Evolutionary conservation across 2,888 invertebrate species (phyloP).

Genomic region (Perithous albicinctus): DNA sequence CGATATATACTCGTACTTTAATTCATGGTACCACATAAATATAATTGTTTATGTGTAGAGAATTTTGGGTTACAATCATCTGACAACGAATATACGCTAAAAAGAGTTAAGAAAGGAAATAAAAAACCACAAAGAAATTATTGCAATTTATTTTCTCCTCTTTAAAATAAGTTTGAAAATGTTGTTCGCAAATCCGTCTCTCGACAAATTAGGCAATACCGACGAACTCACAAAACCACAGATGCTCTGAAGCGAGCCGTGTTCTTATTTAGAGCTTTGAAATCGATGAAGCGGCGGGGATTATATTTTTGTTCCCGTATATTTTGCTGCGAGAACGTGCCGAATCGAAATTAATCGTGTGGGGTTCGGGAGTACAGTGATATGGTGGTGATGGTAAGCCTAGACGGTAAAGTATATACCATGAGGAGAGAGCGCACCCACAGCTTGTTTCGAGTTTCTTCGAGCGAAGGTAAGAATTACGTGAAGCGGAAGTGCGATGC

Average conservation of each 20-base stretch:
- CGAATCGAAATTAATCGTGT: slow-evolving; percentile 64
- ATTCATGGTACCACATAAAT: neutral
- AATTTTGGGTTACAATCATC: neutral
- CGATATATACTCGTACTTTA: neutral
- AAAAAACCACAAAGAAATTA: neutral
- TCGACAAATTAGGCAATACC: slow-evolving; percentile 8
- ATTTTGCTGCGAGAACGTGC: slow-evolving; percentile 43
- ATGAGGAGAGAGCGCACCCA: slow-evolving; percentile 19
- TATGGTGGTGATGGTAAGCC: slow-evolving; percentile 38
- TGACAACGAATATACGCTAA: neutral
- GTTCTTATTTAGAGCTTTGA: neutral
- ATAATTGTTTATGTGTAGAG: neutral
- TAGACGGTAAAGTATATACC: slow-evolving; percentile 33
- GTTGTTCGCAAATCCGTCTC: neutral
- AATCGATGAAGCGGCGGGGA: slow-evolving; percentile 1
- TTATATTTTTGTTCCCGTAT: slow-evolving; percentile 54
- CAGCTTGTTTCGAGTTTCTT: slow-evolving; percentile 50
- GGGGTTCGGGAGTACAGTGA: neutral
- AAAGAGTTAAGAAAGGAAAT: neutral
- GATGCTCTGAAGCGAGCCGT: neutral
- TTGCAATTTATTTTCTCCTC: neutral
- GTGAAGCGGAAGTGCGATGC: slow-evolving; percentile 78
- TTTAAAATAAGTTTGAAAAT: neutral
- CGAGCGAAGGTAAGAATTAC: slow-evolving; percentile 75
- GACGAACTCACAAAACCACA: neutral